Conservation (phyloP, 1,140 invertebrate genomes). For the Nebria ingens region DNA sequence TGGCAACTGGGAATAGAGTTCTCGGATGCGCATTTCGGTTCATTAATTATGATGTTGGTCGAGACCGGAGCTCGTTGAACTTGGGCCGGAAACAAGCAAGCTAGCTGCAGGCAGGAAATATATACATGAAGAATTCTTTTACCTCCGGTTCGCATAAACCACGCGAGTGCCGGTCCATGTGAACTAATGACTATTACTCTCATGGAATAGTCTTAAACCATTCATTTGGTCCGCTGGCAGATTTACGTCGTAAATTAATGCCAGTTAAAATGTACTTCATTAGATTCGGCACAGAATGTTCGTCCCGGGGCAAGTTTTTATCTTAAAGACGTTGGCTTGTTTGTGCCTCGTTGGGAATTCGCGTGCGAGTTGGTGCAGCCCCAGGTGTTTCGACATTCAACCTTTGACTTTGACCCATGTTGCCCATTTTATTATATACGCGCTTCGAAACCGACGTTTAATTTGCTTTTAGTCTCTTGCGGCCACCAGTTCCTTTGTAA, state of each 20-base stretch:
- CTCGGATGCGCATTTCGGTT: too few relatives aligned
- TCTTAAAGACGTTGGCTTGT: neutral
- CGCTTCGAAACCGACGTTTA: slow-evolving; percentile 3
- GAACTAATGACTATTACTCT: too few relatives aligned
- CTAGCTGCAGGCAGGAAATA: neutral
- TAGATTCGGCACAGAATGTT: slow-evolving; percentile 3
- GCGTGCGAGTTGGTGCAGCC: neutral
- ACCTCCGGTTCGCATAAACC: neutral
- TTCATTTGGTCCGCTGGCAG: neutral
- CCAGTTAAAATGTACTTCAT: slow-evolving; percentile 3
- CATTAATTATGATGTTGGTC: too few relatives aligned
- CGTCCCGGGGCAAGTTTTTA: slow-evolving; percentile 4
- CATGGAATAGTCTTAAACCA: neutral
- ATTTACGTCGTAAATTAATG: neutral
- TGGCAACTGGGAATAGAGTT: too few relatives aligned
- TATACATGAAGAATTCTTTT: neutral
- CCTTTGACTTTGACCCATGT: slow-evolving; percentile 9
- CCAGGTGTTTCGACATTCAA: slow-evolving; percentile 7
- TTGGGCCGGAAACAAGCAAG: neutral
- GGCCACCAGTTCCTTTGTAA: neutral
- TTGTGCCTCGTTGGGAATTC: neutral
- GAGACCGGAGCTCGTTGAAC: too few relatives aligned
- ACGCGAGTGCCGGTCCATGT: neutral
- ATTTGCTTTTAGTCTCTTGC: slow-evolving; percentile 3
- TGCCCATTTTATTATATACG: slow-evolving; percentile 4